Conservation (phyloP, 2,888 invertebrate genomes). For the Lasiommata megera region DNA sequence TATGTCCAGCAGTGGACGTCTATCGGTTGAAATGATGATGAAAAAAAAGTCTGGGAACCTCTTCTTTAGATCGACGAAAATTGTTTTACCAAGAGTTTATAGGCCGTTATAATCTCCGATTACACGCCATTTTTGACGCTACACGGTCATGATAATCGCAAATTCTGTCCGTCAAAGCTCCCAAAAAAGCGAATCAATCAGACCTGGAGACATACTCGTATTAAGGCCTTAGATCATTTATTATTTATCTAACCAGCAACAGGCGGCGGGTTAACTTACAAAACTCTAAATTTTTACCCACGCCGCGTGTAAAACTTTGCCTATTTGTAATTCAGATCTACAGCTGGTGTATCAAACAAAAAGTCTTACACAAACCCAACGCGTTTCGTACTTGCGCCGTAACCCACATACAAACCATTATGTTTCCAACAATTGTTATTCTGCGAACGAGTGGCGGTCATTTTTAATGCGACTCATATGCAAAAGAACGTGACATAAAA, state of each 20-base stretch:
- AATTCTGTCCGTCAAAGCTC: too few species aligned
- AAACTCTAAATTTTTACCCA: neutral
- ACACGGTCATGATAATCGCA: too few species aligned
- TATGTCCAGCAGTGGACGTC: too few species aligned
- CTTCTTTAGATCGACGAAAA: too few species aligned
- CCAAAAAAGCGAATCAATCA: too few species aligned
- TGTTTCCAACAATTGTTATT: slow-evolving; percentile 10
- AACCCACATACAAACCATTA: slow-evolving; percentile 16
- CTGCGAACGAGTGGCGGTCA: slow-evolving; percentile 10
- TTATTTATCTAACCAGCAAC: neutral
- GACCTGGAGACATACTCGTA: neutral
- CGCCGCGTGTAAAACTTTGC: neutral
- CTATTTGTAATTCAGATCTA: slow-evolving; percentile 4
- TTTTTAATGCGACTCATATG: slow-evolving; percentile 20
- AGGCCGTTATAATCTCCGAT: too few species aligned
- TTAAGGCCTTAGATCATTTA: too few species aligned
- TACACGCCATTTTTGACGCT: too few species aligned
- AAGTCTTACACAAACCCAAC: slow-evolving; percentile 2
- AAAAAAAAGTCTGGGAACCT: too few species aligned
- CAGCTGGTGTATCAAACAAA: slow-evolving; percentile 7
- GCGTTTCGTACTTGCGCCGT: neutral
- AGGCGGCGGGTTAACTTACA: neutral
- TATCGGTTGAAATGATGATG: too few species aligned
- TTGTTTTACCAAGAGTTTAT: too few species aligned
- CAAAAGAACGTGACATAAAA: slow-evolving; percentile 19